Conservation (phyloP, 1,140 invertebrate genomes). For the Oreohelix idahoensis region DNA sequence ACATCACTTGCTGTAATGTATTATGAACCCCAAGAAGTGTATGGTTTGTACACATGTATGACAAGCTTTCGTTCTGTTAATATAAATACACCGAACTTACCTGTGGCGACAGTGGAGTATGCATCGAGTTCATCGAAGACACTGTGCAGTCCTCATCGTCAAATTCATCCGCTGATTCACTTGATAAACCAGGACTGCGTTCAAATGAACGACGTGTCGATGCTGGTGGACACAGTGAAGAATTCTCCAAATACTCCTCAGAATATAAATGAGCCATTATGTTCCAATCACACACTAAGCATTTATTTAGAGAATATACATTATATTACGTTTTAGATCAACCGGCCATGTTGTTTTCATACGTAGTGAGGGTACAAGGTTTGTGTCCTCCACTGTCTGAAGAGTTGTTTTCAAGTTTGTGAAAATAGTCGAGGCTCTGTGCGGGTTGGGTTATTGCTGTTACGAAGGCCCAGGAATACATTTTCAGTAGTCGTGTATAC, state of each 20-base stretch:
- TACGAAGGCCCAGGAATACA: too few species aligned
- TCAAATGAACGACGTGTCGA: background rate
- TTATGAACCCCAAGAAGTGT: too few species aligned
- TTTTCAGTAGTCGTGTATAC: too few species aligned
- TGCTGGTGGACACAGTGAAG: background rate
- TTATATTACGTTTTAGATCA: background rate
- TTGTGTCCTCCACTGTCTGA: background rate
- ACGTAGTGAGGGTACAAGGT: background rate
- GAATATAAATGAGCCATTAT: background rate
- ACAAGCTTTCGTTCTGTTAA: too few species aligned
- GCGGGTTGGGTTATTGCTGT: background rate
- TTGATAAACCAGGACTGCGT: background rate
- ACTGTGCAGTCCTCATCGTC: slow-evolving; percentile 11
- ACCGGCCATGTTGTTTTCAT: slow-evolving; percentile 10
- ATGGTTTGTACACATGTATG: too few species aligned
- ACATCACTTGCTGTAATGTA: too few species aligned
- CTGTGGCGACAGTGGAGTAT: slow-evolving; percentile 20
- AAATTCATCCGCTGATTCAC: background rate
- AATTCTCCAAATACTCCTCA: background rate
- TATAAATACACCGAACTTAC: background rate
- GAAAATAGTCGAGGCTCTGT: background rate
- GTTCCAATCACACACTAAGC: background rate
- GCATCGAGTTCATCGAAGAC: slow-evolving; percentile 9
- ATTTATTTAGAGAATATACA: background rate
- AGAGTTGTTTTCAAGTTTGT: background rate